Evolutionary conservation across 2,888 invertebrate species (phyloP).

Genomic region (Lasius fuliginosus): DNA sequence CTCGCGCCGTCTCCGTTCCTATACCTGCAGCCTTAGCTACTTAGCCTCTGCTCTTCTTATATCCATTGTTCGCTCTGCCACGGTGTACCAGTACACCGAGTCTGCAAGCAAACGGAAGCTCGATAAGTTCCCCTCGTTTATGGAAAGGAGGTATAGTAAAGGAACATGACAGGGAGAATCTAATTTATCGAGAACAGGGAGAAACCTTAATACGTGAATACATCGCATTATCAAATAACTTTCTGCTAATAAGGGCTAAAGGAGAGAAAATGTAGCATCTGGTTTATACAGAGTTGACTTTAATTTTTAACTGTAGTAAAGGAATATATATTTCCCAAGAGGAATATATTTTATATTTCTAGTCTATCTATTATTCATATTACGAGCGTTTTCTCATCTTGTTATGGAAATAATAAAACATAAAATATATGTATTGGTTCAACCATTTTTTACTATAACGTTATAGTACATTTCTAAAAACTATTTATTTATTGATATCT

Average conservation of each 20-base stretch:
- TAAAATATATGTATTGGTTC: neutral
- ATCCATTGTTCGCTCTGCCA: conserved; percentile 78
- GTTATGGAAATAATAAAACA: neutral
- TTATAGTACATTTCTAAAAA: neutral
- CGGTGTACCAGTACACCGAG: conserved; percentile 72
- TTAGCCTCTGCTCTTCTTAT: conserved; percentile 77
- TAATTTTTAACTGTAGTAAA: neutral
- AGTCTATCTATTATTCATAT: neutral
- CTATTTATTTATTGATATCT: neutral
- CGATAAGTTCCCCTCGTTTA: neutral
- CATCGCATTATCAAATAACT: neutral
- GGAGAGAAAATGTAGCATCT: neutral
- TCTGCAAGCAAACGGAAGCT: conserved; percentile 67
- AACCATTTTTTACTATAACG: neutral
- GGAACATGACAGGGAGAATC: neutral
- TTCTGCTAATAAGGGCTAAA: neutral
- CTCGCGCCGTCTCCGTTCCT: conserved; percentile 65
- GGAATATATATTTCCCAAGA: too few species aligned
- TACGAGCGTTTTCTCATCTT: neutral
- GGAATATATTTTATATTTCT: neutral
- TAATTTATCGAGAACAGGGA: neutral
- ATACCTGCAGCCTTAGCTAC: conserved; percentile 76
- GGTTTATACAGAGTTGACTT: neutral
- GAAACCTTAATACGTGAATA: neutral
- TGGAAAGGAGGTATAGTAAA: neutral